Base-by-base conservation (phyloP, 2,113 vertebrate species). In the Pogona vitticeps region DNA sequence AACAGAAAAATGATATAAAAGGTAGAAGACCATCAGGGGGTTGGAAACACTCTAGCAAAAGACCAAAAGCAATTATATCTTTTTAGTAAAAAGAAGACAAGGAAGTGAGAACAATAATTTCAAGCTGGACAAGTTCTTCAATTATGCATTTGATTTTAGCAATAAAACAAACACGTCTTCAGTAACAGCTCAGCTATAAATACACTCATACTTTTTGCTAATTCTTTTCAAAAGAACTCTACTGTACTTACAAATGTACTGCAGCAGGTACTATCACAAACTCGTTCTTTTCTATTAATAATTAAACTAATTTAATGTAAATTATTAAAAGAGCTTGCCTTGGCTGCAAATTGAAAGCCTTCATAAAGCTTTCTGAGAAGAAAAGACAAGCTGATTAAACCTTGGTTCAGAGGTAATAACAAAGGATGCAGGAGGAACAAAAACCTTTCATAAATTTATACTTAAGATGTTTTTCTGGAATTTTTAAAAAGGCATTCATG, bases 281-380 rank as follows among this genome's bases (percentile, higher is more conserved):
- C 90, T 91, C 36, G 86, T 95, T 96, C 92, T 88, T 93, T 91
- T 94, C 92, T 94, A 96, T 97, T 97, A 97, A 97, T 97, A 97
- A 96, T 96, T 97, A 95, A 96, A 95, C 89, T 80, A 84, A 93
- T 95, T 96, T 94, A 90, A 90, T 92, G 95, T 96, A 93, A 95
- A 96, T 96, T 97, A 96, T 97, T 97, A 94, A 96, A 95, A 95
- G 89, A 91, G 92, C 91, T 95, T 93, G 92, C 83, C 86, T 93
- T 96, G 94, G 92, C 93, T 94, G 91, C 94, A 96, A 95, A 96
- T 96, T 95, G 96, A 94, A 92, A 94, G 90, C 87, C 91, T 94
- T 95, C 94, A 94, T 96, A 95, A 96, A 94, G 90, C 90, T 93
- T 95, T 93, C 89, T 86, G 88, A 72, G 40, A 90, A 82, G 72